Evolutionary conservation across 2,888 invertebrate genomes (phyloP).

Genomic region (Muschampia staudingeri): DNA sequence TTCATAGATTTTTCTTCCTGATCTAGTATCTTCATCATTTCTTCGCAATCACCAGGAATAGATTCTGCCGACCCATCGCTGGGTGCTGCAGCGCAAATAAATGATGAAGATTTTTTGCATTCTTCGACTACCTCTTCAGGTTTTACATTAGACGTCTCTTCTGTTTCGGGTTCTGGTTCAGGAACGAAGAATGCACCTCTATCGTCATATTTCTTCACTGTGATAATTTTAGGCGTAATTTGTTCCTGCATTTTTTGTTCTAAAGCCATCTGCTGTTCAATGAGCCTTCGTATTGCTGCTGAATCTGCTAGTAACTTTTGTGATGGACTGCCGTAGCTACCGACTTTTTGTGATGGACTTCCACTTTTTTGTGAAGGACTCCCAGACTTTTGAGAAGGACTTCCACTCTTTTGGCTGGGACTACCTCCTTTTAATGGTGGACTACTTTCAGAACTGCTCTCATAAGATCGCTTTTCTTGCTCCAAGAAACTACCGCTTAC

Average conservation of each 20-base stretch:
- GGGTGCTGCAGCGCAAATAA: conserved; percentile 87
- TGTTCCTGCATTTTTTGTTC: conserved; percentile 84
- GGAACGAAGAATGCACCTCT: conserved; percentile 88
- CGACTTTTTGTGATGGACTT: conserved; percentile 87
- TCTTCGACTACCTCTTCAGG: conserved; percentile 81
- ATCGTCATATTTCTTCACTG: conserved; percentile 88
- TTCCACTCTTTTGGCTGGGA: conserved; percentile 81
- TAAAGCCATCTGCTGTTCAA: conserved; percentile 88
- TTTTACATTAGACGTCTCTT: conserved; percentile 72
- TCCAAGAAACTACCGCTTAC: conserved; percentile 88
- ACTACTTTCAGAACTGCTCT: conserved; percentile 92
- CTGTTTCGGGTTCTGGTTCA: conserved; percentile 79
- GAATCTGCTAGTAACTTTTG: conserved; percentile 88
- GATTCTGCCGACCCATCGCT: conserved; percentile 89
- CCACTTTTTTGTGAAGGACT: conserved; percentile 88
- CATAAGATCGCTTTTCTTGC: conserved; percentile 88
- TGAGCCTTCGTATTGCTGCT: conserved; percentile 86
- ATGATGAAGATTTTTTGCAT: conserved; percentile 84
- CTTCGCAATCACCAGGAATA: conserved; percentile 92
- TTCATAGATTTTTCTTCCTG: conserved; percentile 87
- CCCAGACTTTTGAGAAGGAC: conserved; percentile 82
- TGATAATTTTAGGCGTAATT: conserved; percentile 84
- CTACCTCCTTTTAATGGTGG: conserved; percentile 89
- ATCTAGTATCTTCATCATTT: conserved; percentile 91
- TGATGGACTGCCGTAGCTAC: conserved; percentile 87